These are phyloP conservation scores for Brachyalestes nurse DNA, from an alignment of 2,797 vertebrate genomes.

Conservation along the genomic window DNA sequence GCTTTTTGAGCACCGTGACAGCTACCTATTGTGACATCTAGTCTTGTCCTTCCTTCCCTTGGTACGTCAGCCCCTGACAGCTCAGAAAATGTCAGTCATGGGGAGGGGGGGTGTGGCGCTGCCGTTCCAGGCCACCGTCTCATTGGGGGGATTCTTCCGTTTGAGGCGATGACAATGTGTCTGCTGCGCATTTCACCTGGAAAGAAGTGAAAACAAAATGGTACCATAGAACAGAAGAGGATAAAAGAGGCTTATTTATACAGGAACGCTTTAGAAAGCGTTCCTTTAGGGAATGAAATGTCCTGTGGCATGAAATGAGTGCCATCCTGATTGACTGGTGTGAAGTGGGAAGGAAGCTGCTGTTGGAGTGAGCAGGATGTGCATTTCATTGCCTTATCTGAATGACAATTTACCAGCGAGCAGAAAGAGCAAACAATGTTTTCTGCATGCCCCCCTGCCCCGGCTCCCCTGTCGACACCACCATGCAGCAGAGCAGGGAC, in stretches of 20 bases:
- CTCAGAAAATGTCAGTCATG: slow-evolving; percentile 57
- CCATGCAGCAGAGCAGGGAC: slow-evolving; percentile 37
- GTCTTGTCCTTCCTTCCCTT: slow-evolving; percentile 48
- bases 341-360: slow-evolving; percentile 23
- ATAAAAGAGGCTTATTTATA: slow-evolving; percentile 35
- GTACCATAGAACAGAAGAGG: slow-evolving; percentile 19
- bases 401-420: slow-evolving; percentile 28
- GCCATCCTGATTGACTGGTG: slow-evolving; percentile 36
- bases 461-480: slow-evolving; percentile 27
- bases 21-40: slow-evolving; percentile 60
- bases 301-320: slow-evolving; percentile 30
- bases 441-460: slow-evolving; percentile 25
- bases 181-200: slow-evolving; percentile 50
- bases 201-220: slow-evolving; percentile 30
- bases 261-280: slow-evolving; percentile 37
- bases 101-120: slow-evolving; percentile 29
- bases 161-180: slow-evolving; percentile 52
- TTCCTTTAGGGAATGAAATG: slow-evolving; percentile 28
- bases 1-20: slow-evolving; percentile 49
- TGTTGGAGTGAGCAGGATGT: slow-evolving; percentile 44
- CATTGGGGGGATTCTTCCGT: slow-evolving; percentile 47
- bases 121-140: slow-evolving; percentile 52
- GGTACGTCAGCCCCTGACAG: slow-evolving; percentile 51
- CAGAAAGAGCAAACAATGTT: slow-evolving; percentile 11
- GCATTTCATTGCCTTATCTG: slow-evolving; percentile 5